Evolutionary conservation across 2,888 invertebrate species (phyloP), one percentile per base, ranked within the genome.

Genomic region (Coecobrya sp.): DNA sequence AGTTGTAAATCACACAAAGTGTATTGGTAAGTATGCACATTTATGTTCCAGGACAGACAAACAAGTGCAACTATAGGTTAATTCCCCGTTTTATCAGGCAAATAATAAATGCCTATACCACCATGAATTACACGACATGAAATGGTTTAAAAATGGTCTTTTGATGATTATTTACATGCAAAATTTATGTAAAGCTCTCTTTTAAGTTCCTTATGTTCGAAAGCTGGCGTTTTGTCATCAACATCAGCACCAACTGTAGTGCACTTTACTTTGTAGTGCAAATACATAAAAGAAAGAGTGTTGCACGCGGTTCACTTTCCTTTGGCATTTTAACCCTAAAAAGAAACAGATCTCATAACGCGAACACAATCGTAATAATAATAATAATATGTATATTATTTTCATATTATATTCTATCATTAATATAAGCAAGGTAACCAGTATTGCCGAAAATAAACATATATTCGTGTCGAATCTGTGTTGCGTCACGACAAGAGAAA

Each of bases 321-420:
- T 19, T 22, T 19, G 22, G 62, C 22, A 62, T 22, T 62, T 22
- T 25, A 62, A 5, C 62, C 62, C 7, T 11, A 62, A 62, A 22
- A 25, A 5, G 5, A n/a, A 8, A 25, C 5, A 19, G 49, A 62
- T 8, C n/a, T 62, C 25, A 62, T 62, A 62, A 25, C 62, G 8
- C 62, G 0, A 13, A 62, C 62, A 62, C 0, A 62, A 62, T 62
- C 7, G n/a, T 62, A 62, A 62, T 62, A 62, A 16, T 5, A 55
- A 55, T 55, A 55, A n/a, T n/a, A 55, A 55, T 49, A 22, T 62
- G 25, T 22, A 25, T 62, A 62, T 62, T 8, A 62, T 62, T 62
- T 62, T 62, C 62, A 62, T 5, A 22, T 62, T 62, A 0, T 22
- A 62, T 19, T 3, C 49, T 49, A 1, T 1, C 10, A 13, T 10